Conservation (phyloP, 2,113 vertebrate species). For the Ornithorhynchus anatinus region DNA sequence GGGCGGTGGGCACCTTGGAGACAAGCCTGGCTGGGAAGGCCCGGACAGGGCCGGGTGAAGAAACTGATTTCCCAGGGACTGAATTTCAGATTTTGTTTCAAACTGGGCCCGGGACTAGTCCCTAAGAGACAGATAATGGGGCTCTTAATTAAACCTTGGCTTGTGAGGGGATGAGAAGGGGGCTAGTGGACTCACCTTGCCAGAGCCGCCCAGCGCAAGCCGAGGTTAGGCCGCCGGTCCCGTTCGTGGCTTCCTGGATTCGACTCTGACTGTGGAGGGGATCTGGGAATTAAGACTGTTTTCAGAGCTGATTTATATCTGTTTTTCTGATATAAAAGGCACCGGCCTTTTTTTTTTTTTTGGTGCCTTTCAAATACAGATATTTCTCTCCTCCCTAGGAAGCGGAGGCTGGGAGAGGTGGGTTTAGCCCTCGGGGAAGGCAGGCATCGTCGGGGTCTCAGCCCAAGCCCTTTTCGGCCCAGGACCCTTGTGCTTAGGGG, state of each 20-base stretch:
- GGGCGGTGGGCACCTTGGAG: too few relatives aligned
- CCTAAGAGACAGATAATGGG: background rate
- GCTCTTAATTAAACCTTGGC: background rate
- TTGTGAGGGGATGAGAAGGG: background rate
- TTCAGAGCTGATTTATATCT: conserved; percentile 34
- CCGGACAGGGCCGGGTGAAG: too few relatives aligned
- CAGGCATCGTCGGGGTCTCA: too few relatives aligned
- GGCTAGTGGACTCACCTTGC: background rate
- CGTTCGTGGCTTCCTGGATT: background rate
- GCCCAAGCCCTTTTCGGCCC: too few relatives aligned
- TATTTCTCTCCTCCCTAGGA: background rate
- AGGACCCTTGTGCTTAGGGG: too few relatives aligned
- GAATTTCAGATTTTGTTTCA: too few relatives aligned
- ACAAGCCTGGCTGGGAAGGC: too few relatives aligned
- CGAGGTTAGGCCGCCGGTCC: background rate
- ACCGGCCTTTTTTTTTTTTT: conserved; percentile 1
- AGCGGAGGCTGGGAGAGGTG: background rate
- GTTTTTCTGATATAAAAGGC: background rate
- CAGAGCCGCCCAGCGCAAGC: conserved; percentile 5
- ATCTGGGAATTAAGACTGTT: conserved; percentile 14
- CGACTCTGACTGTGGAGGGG: background rate
- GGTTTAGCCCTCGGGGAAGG: too few relatives aligned
- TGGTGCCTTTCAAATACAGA: conserved; percentile 11
- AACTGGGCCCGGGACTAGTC: background rate
- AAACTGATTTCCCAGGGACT: too few relatives aligned